phyloP scores from a whole-genome alignment of 53 echinoderm and acorn worm genomes.

The Hippasteria phrygiana region DNA sequence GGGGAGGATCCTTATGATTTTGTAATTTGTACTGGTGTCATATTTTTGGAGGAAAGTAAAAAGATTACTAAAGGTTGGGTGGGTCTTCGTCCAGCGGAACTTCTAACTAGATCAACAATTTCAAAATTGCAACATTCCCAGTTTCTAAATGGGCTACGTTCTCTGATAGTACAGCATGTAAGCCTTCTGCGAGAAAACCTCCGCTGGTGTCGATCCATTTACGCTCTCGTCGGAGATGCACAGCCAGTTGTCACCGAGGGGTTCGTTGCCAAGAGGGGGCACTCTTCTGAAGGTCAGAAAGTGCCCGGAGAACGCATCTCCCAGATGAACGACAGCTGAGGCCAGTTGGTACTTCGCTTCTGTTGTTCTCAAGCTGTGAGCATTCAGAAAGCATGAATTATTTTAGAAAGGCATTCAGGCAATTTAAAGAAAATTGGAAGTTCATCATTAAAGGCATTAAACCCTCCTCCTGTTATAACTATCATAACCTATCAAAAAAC shows the following conservation, averaged over 20 bases:
- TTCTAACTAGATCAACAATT: too few relatives aligned
- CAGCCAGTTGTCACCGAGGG: conserved; percentile 83
- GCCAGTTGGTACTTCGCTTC: conserved; percentile 76
- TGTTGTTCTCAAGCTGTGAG: conserved; percentile 62
- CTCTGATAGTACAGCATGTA: conserved; percentile 99
- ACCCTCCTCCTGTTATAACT: too few relatives aligned
- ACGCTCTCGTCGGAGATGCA: conserved; percentile 92
- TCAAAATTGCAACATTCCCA: too few relatives aligned
- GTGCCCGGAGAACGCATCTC: conserved; percentile 91
- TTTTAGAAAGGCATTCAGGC: too few relatives aligned
- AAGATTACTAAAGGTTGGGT: too few relatives aligned
- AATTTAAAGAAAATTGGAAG: too few relatives aligned
- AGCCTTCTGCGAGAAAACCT: conserved; percentile 88
- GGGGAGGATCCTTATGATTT: too few relatives aligned
- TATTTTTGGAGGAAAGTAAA: too few relatives aligned
- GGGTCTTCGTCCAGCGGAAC: too few relatives aligned
- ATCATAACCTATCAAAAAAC: too few relatives aligned
- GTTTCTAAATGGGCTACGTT: conserved; percentile 23
- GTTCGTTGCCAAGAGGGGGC: conserved; percentile 67
- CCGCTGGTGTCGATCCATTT: conserved; percentile 72
- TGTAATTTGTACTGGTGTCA: too few relatives aligned
- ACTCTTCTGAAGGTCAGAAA: conserved; percentile 92
- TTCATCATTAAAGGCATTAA: too few relatives aligned
- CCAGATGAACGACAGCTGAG: conserved; percentile 95
- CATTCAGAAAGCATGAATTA: neutral